Percentiles rank a stretch among this genome's conserved stretches.
These are phyloP conservation scores for Donacobius atricapilla DNA, from an alignment of 2,113 vertebrate species.

Conservation along the genomic window DNA sequence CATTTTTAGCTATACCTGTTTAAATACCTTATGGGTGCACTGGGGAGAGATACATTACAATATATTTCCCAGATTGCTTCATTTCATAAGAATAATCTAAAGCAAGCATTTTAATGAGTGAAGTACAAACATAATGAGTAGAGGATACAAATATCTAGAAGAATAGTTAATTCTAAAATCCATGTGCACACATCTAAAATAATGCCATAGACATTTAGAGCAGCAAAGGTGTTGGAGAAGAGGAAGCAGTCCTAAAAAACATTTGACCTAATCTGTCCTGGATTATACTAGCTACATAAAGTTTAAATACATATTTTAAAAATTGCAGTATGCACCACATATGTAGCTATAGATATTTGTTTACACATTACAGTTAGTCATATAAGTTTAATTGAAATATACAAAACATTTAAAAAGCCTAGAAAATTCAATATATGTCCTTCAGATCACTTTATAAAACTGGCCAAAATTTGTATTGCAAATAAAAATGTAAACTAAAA, in stretches of 20 bases:
- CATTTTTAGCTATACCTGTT: background rate
- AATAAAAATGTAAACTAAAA: background rate
- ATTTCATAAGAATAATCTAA: background rate
- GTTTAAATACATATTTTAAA: background rate
- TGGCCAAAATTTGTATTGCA: background rate
- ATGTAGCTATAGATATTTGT: background rate
- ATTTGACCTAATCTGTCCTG: background rate
- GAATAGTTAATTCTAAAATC: background rate
- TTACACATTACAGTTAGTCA: background rate
- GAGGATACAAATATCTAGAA: background rate
- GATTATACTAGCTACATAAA: background rate
- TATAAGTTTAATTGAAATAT: background rate
- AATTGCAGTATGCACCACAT: background rate
- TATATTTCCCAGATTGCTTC: background rate
- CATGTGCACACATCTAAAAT: background rate
- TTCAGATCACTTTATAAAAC: background rate
- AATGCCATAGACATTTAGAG: background rate
- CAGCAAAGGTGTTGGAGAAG: background rate
- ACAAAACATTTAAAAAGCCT: background rate
- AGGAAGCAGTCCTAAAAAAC: background rate
- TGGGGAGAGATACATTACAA: too few relatives aligned
- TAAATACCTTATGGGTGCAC: background rate
- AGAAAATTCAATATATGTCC: background rate
- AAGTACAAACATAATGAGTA: background rate
- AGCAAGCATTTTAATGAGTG: background rate